Evolutionary conservation across 2,113 vertebrate species (phyloP).

Genomic region (Plotosus lineatus): DNA sequence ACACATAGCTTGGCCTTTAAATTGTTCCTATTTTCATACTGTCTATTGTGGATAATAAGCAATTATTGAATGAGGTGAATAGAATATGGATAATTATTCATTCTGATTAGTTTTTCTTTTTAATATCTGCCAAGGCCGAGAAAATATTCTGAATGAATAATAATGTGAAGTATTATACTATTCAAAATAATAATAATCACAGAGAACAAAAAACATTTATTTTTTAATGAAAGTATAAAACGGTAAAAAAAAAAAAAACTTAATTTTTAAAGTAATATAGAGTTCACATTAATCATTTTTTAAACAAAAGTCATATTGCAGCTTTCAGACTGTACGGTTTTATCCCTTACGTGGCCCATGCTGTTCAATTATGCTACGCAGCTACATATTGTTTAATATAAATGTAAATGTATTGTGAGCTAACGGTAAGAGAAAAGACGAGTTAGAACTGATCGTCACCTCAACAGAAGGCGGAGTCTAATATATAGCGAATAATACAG

Average conservation of each 20-base stretch:
- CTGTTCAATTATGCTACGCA: neutral
- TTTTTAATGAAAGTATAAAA: slow-evolving; percentile 27
- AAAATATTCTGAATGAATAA: too few relatives aligned
- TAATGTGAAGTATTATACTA: neutral
- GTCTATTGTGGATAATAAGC: too few relatives aligned
- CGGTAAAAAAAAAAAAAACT: neutral
- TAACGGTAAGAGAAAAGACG: neutral
- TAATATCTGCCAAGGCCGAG: too few relatives aligned
- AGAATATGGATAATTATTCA: too few relatives aligned
- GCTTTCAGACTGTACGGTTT: neutral
- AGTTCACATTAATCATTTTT: neutral
- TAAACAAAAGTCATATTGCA: neutral
- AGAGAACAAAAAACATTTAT: neutral
- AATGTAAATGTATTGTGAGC: too few relatives aligned
- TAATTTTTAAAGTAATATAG: neutral
- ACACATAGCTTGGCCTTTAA: too few relatives aligned
- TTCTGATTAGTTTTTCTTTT: too few relatives aligned
- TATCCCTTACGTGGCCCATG: neutral
- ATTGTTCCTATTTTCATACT: too few relatives aligned
- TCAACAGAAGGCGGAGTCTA: slow-evolving; percentile 3
- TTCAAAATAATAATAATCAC: neutral
- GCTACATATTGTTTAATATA: too few relatives aligned
- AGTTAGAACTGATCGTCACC: neutral
- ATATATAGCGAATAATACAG: slow-evolving; percentile 13
- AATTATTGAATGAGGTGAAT: too few relatives aligned